Base-by-base conservation (phyloP, 2,113 vertebrate genomes). In the Odocoileus virginianus region DNA sequence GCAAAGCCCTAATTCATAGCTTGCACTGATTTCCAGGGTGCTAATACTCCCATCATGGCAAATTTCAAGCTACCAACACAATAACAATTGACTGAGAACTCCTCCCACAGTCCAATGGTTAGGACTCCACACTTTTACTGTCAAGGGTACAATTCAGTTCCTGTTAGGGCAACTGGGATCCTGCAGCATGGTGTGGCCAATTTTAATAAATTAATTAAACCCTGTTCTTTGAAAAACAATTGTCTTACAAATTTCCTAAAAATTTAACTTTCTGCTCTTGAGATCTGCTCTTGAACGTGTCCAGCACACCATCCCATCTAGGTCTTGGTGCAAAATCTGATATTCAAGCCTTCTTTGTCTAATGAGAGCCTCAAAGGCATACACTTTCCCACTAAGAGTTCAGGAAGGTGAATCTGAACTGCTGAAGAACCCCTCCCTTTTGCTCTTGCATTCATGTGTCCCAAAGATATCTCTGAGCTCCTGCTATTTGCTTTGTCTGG, bases 181-280 rank as follows among this genome's bases (percentile, higher is more conserved):
- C 61, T 33, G 4, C 6, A 67, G 61, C 33, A 33, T 81, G 27
- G 8, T 6, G 9, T 50, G 78, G 43, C 45, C 78, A 81, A 81
- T 33, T 74, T 74, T 74, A 74, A 74, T 74, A 40, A 79, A 79
- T 47, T 47, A 79, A 79, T 17, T 47, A 79, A 5, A 79, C 5
- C 43, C 15, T 30, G 6, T 79, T 79, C 43, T 79, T 79, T 27
- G 30, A 33, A 50, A 79, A 81, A 54, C 28, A 27, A 30, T 52
- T 47, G 50, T 40, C 28, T 86, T 91, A 40, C 47, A 64, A 23
- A 87, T 88, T 71, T 54, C 61, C 58, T 50, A 52, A 89, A 78
- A 81, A 71, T 61, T 47, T 76, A 57, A 33, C 28, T 54, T 47
- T 23, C 19, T 25, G 17, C 28, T 81, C 52, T 30, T 58, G 83